phyloP scores from a whole-genome alignment of 2,113 vertebrate genomes.

The Melanerpes aurifrons region DNA sequence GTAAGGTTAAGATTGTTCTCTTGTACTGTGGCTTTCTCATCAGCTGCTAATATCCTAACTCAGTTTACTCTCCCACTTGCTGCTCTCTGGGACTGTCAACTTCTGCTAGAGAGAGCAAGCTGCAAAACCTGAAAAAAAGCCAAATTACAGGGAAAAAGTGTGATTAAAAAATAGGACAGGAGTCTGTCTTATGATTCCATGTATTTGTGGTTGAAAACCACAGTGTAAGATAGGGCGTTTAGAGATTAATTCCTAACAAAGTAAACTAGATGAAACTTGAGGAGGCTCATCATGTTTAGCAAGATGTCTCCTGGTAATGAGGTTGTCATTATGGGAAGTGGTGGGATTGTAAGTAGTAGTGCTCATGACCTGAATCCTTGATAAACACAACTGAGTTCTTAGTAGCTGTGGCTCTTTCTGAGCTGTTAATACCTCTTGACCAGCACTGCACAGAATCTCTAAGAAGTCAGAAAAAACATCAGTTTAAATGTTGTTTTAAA shows the following conservation, averaged over 20 bases:
- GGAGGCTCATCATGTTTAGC: not conserved
- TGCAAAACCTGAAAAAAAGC: not conserved
- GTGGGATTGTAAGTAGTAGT: not conserved
- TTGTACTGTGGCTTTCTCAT: not conserved
- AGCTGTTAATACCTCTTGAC: not conserved
- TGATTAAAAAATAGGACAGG: not conserved
- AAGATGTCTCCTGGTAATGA: not conserved
- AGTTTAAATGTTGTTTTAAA: not conserved
- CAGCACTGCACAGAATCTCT: not conserved
- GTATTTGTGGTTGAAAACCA: not conserved
- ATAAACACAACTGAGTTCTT: not conserved
- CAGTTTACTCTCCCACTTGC: not conserved
- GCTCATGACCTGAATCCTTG: fast-evolving
- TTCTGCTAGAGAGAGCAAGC: not conserved
- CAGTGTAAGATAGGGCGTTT: not conserved
- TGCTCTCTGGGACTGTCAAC: not conserved
- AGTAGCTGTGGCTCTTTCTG: not conserved
- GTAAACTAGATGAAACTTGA: not conserved
- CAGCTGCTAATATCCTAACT: not conserved
- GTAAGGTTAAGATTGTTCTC: not conserved
- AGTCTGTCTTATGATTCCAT: not conserved
- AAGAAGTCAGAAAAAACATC: not conserved
- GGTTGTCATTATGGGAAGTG: not conserved
- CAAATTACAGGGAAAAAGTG: not conserved
- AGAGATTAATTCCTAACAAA: not conserved